Conservation (phyloP, 2,797 vertebrate species). For the Momotus momota region DNA sequence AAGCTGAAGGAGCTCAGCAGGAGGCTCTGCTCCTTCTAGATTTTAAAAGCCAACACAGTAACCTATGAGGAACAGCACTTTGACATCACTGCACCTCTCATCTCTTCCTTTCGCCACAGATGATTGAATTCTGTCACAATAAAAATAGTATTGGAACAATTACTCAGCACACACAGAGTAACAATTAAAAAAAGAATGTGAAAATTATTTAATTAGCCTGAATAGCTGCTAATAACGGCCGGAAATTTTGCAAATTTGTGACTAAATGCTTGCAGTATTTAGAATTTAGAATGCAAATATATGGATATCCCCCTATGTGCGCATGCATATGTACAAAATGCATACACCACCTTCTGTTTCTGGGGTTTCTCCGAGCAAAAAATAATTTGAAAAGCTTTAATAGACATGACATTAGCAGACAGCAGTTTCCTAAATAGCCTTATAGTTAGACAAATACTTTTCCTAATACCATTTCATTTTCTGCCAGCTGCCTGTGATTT, state of each 20-base stretch:
- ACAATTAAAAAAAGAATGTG: not conserved
- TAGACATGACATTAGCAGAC: slow-evolving; percentile 55
- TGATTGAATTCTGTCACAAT: not conserved
- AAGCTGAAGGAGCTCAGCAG: not conserved
- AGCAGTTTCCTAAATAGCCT: slow-evolving; percentile 66
- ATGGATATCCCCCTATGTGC: not conserved
- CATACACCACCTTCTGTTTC: slow-evolving; percentile 30
- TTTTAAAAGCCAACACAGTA: fast-evolving
- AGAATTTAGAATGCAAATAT: not conserved
- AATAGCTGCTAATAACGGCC: not conserved
- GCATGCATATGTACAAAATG: not conserved
- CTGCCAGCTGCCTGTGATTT: slow-evolving; percentile 62
- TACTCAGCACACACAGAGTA: not conserved
- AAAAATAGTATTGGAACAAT: not conserved
- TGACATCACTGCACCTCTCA: not conserved
- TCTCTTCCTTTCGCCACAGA: not conserved
- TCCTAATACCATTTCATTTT: slow-evolving; percentile 65
- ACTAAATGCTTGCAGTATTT: not conserved
- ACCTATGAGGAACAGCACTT: not conserved
- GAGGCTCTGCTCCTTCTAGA: not conserved
- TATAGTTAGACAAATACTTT: slow-evolving; percentile 70
- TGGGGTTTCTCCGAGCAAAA: not conserved
- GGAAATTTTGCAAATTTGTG: not conserved
- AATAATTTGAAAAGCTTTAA: slow-evolving; percentile 58
- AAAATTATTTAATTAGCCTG: slow-evolving; percentile 16